These are phyloP conservation scores for Drosophila planitibia DNA, from an alignment of 2,888 invertebrate species.

Conservation along the genomic window DNA sequence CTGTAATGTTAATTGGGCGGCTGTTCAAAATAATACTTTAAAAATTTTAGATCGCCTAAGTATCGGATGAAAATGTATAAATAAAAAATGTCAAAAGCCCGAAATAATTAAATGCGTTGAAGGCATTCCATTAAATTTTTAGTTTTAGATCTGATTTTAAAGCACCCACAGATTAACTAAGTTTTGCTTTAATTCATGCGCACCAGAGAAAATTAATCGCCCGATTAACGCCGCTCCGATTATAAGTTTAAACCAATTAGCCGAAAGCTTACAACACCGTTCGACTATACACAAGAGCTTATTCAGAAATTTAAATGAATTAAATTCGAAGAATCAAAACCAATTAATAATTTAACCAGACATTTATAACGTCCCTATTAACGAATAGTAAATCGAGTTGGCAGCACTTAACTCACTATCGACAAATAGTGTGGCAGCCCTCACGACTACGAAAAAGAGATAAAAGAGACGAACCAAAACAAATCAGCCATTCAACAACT, in stretches of 20 bases:
- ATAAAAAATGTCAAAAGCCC: neutral
- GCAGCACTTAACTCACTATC: conserved; percentile 14
- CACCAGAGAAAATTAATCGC: neutral
- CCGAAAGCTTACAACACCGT: too few relatives aligned
- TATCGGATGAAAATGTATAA: neutral
- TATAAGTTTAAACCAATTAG: neutral
- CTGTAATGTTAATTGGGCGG: conserved; percentile 16
- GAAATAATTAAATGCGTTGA: neutral
- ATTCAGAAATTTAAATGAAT: neutral
- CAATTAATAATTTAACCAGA: neutral
- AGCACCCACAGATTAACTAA: neutral
- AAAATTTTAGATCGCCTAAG: neutral
- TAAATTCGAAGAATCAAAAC: neutral
- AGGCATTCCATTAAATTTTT: neutral
- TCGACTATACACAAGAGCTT: neutral
- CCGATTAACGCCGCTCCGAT: neutral
- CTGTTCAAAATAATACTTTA: neutral
- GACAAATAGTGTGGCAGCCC: conserved; percentile 31
- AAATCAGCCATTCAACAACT: conserved; percentile 57
- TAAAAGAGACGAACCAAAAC: conserved; percentile 58
- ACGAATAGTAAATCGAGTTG: neutral
- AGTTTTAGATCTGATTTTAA: neutral
- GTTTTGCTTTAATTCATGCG: neutral
- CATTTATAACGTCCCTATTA: neutral
- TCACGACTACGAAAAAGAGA: conserved; percentile 39